Conservation (phyloP, 2,113 vertebrate genomes). For the Cololabis saira region DNA sequence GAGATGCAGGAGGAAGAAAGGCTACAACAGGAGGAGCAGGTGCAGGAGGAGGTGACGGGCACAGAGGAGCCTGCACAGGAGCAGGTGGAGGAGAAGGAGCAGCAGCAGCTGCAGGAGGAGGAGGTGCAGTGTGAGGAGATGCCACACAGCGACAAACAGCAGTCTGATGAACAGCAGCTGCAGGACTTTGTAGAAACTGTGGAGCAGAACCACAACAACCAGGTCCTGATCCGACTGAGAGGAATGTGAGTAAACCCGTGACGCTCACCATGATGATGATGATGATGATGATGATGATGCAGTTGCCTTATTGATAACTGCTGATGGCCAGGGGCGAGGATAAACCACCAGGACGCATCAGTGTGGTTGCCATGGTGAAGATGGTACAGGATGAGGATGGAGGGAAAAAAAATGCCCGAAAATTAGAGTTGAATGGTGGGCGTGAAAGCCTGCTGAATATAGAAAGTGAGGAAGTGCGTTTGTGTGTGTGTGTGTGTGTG, state of each 20-base stretch:
- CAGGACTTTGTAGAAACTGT: constrained; percentile 54
- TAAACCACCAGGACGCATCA: constrained; percentile 1
- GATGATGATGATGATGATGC: neutral
- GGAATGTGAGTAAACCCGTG: constrained; percentile 71
- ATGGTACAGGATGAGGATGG: constrained; percentile 12
- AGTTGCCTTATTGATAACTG: neutral
- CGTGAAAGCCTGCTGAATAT: constrained; percentile 25
- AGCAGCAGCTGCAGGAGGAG: constrained; percentile 9
- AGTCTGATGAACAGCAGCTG: constrained; percentile 19
- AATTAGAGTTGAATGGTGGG: constrained; percentile 37
- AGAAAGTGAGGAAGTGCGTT: neutral
- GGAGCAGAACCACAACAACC: constrained; percentile 66
- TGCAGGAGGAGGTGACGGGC: constrained; percentile 16
- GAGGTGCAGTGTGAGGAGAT: constrained; percentile 23
- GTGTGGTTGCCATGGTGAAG: constrained; percentile 44
- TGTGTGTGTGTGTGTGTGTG: constrained; percentile 2
- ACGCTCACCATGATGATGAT: constrained; percentile 4
- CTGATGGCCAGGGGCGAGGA: neutral
- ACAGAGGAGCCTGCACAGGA: constrained; percentile 33
- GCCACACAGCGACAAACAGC: constrained; percentile 2
- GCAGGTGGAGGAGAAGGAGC: constrained; percentile 6
- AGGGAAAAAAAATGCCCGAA: constrained; percentile 31
- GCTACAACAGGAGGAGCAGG: constrained; percentile 5
- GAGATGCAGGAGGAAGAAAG: constrained; percentile 8
- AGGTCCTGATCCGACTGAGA: constrained; percentile 70